Evolutionary conservation across 2,113 vertebrate genomes (phyloP), one percentile per base, ranked within the genome.

Genomic region (Eurypyga helias): DNA sequence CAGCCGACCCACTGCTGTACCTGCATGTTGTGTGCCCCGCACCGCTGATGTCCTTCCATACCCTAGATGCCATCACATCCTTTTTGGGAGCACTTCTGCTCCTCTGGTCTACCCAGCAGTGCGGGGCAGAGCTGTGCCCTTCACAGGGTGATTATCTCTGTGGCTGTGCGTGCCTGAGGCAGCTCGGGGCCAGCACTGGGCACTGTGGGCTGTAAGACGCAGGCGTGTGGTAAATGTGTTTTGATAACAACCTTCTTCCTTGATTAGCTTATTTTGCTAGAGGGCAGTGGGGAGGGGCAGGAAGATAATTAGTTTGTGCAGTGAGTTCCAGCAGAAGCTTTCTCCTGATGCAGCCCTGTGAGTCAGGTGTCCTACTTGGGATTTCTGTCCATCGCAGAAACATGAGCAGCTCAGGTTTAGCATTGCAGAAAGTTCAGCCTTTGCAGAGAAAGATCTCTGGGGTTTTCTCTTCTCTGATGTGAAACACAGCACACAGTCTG

Each of bases 291-390:
- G 96, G 87, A 91, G 83, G 95, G 83, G n/a, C 16, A 9, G 71
- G 89, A 95, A 93, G 87, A 92, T 96, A 97, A 96, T 97, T 96
- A 97, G 43, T 94, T 96, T 86, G 71, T 97, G 89, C 60, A 38
- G 60, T 29, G 60, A 52, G 76, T 94, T 95, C 93, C 93, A 80
- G 81, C 73, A 91, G 83, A 83, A 90, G 82, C 71, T 96, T 88
- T 67, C 89, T 92, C 43, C 77, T 60, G 33, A 0, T 45, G 73
- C 65, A 92, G 65, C n/a, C 60, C 36, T 52, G 51, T 14, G 91
- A 86, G 58, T 67, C 41, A 70, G 84, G 64, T 96, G 96, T 75
- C 96, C 95, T 96, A 95, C 83, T 95, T 96, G 96, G 84, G 88
- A 90, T 95, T 96, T 94, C 38, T 80, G 46, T 72, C 54, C 48